Conservation (phyloP, 2,888 invertebrate genomes). For the Alentia gelatinosa region DNA sequence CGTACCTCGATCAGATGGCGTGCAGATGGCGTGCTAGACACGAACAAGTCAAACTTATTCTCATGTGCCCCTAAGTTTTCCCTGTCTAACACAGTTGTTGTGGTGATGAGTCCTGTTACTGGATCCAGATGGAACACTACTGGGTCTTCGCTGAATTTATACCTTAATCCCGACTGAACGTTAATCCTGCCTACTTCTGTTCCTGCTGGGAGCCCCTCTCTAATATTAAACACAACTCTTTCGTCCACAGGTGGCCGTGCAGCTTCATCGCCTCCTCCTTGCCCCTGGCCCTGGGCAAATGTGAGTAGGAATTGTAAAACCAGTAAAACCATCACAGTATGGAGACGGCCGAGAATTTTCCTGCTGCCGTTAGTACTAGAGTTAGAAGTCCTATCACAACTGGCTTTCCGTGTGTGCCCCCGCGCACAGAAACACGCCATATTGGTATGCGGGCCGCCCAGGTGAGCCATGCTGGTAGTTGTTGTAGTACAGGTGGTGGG, state of each 20-base stretch:
- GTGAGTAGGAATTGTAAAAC: constrained; percentile 55
- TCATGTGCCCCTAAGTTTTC: constrained; percentile 86
- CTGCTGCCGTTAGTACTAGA: neutral
- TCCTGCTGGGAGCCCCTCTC: constrained; percentile 91
- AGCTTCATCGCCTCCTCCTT: constrained; percentile 50
- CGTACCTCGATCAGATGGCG: constrained; percentile 92
- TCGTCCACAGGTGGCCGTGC: constrained; percentile 56
- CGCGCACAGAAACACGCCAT: constrained; percentile 44
- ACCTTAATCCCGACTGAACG: constrained; percentile 92
- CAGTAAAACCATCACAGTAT: constrained; percentile 4
- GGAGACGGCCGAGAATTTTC: neutral
- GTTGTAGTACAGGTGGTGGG: neutral
- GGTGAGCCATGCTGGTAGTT: neutral
- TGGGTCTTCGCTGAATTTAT: constrained; percentile 95
- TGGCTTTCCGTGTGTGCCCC: constrained; percentile 40
- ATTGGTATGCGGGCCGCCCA: neutral
- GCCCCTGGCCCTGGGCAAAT: constrained; percentile 59
- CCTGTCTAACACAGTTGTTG: constrained; percentile 89
- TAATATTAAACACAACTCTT: constrained; percentile 85
- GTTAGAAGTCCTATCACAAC: constrained; percentile 48
- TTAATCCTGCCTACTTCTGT: constrained; percentile 93
- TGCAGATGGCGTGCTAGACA: constrained; percentile 84
- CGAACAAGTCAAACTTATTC: constrained; percentile 93
- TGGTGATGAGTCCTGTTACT: constrained; percentile 91
- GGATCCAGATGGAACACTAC: constrained; percentile 92